These are phyloP conservation scores for Acanthococcus lagerstroemiae DNA, from an alignment of 2,888 invertebrate genomes.

Conservation along the genomic window DNA sequence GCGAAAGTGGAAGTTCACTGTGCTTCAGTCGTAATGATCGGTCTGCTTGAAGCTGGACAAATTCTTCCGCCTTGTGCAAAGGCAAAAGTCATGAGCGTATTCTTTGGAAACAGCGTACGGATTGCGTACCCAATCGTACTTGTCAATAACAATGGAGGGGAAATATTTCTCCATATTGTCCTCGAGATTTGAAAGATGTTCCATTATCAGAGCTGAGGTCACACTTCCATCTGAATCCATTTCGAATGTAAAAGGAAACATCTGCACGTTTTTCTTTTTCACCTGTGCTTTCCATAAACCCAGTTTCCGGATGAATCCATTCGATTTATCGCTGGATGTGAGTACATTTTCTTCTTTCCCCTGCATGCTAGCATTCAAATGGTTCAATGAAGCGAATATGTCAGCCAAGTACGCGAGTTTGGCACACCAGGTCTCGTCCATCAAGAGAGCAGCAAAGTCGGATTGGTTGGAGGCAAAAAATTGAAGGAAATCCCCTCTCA, in stretches of 20 bases:
- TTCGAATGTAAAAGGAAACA: too few species aligned
- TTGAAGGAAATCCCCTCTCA: background rate
- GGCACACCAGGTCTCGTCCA: background rate
- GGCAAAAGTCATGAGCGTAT: conserved; percentile 7
- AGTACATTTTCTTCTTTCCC: too few species aligned
- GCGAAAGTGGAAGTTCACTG: background rate
- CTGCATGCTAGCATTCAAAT: conserved; percentile 7
- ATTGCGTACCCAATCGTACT: conserved; percentile 1
- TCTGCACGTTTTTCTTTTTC: conserved; percentile 15
- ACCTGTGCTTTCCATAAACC: conserved; percentile 8
- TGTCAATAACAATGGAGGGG: background rate
- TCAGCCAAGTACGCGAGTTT: conserved; percentile 4
- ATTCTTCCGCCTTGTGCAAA: conserved; percentile 4
- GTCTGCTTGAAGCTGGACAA: conserved; percentile 9
- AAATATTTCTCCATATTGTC: conserved; percentile 20
- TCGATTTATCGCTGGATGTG: conserved; percentile 6
- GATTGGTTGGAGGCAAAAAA: background rate
- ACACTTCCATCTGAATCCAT: background rate
- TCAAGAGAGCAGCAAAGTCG: background rate
- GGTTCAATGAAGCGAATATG: conserved; percentile 6
- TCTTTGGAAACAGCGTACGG: conserved; percentile 4
- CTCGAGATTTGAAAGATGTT: conserved; percentile 2
- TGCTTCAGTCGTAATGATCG: conserved; percentile 2
- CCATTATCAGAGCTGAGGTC: background rate
- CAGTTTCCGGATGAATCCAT: conserved; percentile 11